Evolutionary conservation across 2,797 vertebrate species (phyloP), one percentile per base, ranked within the genome.

Genomic region (Sebastes itinus): DNA sequence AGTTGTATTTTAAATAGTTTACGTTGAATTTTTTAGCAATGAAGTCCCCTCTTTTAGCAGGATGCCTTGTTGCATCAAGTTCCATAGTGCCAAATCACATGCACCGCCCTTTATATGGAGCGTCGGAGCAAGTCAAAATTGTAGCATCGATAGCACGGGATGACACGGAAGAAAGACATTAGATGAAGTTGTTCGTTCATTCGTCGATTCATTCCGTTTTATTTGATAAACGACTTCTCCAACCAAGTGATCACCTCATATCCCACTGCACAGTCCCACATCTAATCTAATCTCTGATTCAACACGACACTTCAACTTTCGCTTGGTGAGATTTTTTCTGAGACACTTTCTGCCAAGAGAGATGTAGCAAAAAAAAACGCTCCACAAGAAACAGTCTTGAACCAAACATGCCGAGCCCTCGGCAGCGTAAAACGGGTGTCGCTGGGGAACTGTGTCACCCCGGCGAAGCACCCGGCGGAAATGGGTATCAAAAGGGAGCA

Each of bases 291-390:
- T 69, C 59, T 30, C 33, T 81, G 71, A 91, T 81, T 85, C 58
- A 32, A 60, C 74, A 33, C 30, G 81, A 81, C 84, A 79, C 66
- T 72, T 71, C 4, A 62, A 79, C 83, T 69, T 77, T 78, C 2
- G 3, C 63, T 72, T 2, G 58, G 77, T 32, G 52, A 30, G 22
- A 30, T 33, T 54, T 58, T 25, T 58, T 56, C 58, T 38, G 35
- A 64, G 74, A 38, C 14, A 14, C 61, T 77, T 81, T 82, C 62
- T 46, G 82, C 86, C 87, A 80, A 71, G 80, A 85, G 84, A 82
- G 52, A 72, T 78, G 85, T 62, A 63, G 78, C 38, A 77, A 85
- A 90, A 72, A 3, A 46, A 46, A 49, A 46, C 16, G 42, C 75
- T 70, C 9, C 72, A 72, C 64, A 67, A 81, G 78, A 86, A 85